These are phyloP conservation scores for Caenorhabditis sulstoni DNA, from an alignment of 2,888 invertebrate genomes.

Conservation along the genomic window DNA sequence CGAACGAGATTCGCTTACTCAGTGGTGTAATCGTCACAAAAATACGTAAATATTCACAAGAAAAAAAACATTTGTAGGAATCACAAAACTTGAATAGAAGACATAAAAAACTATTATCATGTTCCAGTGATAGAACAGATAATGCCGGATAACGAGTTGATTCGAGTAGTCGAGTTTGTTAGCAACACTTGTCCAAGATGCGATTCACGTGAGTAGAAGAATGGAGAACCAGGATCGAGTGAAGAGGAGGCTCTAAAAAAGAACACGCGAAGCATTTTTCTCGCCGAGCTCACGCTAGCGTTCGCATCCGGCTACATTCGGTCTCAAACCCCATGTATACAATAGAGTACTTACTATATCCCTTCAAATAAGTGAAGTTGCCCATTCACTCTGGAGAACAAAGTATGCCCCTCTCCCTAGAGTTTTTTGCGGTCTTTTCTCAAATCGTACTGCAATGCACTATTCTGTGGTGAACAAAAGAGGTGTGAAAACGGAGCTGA, in stretches of 20 bases:
- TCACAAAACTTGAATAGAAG: conserved; percentile 13
- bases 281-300: background rate
- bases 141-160: background rate
- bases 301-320: too few relatives aligned
- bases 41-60: too few relatives aligned
- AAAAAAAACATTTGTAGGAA: too few relatives aligned
- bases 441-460: background rate
- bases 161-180: background rate
- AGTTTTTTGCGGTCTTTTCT: background rate
- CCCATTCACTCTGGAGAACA: too few relatives aligned
- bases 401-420: too few relatives aligned
- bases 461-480: background rate
- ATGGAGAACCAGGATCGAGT: background rate
- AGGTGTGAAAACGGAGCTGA: background rate
- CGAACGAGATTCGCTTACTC: too few relatives aligned
- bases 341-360: too few relatives aligned
- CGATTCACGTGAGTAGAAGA: background rate
- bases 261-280: background rate
- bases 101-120: background rate
- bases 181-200: conserved; percentile 6
- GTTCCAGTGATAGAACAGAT: too few relatives aligned
- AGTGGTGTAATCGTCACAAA: too few relatives aligned
- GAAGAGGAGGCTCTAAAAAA: background rate
- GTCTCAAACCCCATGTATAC: too few relatives aligned
- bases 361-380: too few relatives aligned